Evolutionary conservation across 2,888 invertebrate species (phyloP).

Genomic region (Acronicta aceris): DNA sequence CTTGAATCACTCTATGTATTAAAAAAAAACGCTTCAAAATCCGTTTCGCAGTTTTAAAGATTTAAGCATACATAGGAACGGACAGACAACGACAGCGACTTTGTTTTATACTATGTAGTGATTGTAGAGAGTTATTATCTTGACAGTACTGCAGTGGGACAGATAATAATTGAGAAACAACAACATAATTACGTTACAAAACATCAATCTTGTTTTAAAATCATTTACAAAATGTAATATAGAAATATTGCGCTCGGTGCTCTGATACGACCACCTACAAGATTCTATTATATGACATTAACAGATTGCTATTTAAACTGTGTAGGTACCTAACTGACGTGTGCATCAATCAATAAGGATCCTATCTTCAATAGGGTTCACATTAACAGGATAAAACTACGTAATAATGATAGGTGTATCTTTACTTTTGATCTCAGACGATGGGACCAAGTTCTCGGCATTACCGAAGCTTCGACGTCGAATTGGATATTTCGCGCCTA

Average conservation of each 20-base stretch:
- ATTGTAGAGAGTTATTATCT: too few relatives aligned
- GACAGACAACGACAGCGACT: too few relatives aligned
- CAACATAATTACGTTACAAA: too few relatives aligned
- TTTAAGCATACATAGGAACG: too few relatives aligned
- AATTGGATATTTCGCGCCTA: too few relatives aligned
- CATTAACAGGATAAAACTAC: constrained; percentile 29
- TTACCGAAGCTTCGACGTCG: too few relatives aligned
- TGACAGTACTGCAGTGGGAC: too few relatives aligned
- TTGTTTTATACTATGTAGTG: too few relatives aligned
- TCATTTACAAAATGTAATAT: constrained; percentile 10
- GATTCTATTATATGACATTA: constrained; percentile 39
- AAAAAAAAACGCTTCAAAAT: too few relatives aligned
- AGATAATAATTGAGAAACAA: too few relatives aligned
- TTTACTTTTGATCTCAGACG: constrained; percentile 23
- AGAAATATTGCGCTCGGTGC: constrained; percentile 3
- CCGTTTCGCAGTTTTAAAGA: too few relatives aligned
- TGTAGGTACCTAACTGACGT: constrained; percentile 26
- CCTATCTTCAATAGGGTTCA: constrained; percentile 30
- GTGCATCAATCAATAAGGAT: constrained; percentile 36
- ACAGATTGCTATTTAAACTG: constrained; percentile 45
- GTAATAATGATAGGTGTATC: constrained; percentile 29
- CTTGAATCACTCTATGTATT: too few relatives aligned
- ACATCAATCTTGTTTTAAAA: constrained; percentile 10
- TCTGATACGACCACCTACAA: constrained; percentile 25
- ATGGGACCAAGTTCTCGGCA: constrained; percentile 11